Base-by-base conservation (phyloP, 2,797 vertebrate genomes). In the Bucorvus abyssinicus region DNA sequence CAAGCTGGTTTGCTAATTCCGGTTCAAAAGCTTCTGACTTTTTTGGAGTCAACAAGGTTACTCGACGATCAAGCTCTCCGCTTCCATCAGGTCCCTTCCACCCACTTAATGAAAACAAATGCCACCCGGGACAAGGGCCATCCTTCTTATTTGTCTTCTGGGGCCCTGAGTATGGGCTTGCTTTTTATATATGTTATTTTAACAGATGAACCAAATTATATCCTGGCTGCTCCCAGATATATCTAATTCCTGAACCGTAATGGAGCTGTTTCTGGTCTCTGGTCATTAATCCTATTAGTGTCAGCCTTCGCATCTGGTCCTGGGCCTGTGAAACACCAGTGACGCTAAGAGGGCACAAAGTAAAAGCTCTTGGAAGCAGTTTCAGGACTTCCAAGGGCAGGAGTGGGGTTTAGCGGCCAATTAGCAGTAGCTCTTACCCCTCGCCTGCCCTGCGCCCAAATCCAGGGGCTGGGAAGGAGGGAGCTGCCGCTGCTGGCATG, bases 51-150 rank as follows among this genome's bases (percentile, higher is more conserved):
- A 95, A 14, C 79, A 68, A 89, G 89, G 94, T 93, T 73, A 70
- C 52, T 7, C 0, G 4, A 19, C 3, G 44, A 65, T 80, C 71
- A 47, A 67, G 11, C 14, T 84, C 64, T 57, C 61, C 0, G 8
- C 5, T 84, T 68, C 89, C 63, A 50, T 79, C 88, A 67, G 85
- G 47, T 63, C 59, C 45, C 45, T 79, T 86, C 85, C 83, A 81
- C 45, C 30, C 60, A 17, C 53, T 57, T 92, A 96, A 95, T 90
- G 95, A 96, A 95, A 95, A 95, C 82, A 94, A 93, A 94, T 60
- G 47, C 30, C 59, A 30, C 56, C 53, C 4, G 6, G 55, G 24
- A 70, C 38, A 23, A 40, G 68, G 57, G 27, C 63, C 57, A 67
- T 87, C 49, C 67, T 90, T 93, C 93, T 79, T 89, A 4, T 86